Evolutionary conservation across 2,888 invertebrate species (phyloP).

Genomic region (Ophioninae sp.): DNA sequence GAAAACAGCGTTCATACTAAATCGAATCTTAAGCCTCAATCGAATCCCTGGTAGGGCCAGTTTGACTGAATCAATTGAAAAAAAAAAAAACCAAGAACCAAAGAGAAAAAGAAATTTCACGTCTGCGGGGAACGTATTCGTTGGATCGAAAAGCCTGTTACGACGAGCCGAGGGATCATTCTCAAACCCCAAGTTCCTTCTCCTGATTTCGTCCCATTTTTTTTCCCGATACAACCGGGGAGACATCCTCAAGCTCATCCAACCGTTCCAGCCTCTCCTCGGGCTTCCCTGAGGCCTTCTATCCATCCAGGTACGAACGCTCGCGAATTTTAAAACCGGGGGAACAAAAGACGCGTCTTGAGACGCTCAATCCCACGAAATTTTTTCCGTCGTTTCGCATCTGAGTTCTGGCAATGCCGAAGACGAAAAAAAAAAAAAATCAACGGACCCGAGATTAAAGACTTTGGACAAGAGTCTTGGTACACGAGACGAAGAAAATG

Average conservation of each 20-base stretch:
- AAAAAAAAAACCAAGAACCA: not conserved
- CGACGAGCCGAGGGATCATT: constrained; percentile 15
- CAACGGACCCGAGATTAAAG: not conserved
- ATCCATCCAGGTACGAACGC: constrained; percentile 6
- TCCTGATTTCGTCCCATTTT: constrained; percentile 4
- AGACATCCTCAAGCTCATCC: constrained; percentile 2
- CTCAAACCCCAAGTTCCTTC: too few species aligned
- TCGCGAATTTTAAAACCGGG: constrained; percentile 7
- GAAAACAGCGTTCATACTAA: too few species aligned
- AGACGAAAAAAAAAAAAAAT: not conserved
- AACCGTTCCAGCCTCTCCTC: not conserved
- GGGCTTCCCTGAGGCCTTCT: not conserved
- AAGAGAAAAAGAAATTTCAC: constrained; percentile 13
- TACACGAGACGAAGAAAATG: not conserved
- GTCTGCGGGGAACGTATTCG: constrained; percentile 7
- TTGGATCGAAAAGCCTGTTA: constrained; percentile 2
- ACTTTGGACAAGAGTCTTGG: not conserved
- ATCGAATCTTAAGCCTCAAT: too few species aligned
- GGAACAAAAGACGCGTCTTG: constrained; percentile 12
- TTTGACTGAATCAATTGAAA: constrained; percentile 49
- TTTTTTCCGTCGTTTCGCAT: constrained; percentile 45
- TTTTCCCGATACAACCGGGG: constrained; percentile 12
- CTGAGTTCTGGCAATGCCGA: not conserved
- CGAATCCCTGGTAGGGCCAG: constrained; percentile 60
- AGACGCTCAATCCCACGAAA: constrained; percentile 21